Base-by-base conservation (phyloP, 2,888 invertebrate species). In the Syrphus vitripennis region DNA sequence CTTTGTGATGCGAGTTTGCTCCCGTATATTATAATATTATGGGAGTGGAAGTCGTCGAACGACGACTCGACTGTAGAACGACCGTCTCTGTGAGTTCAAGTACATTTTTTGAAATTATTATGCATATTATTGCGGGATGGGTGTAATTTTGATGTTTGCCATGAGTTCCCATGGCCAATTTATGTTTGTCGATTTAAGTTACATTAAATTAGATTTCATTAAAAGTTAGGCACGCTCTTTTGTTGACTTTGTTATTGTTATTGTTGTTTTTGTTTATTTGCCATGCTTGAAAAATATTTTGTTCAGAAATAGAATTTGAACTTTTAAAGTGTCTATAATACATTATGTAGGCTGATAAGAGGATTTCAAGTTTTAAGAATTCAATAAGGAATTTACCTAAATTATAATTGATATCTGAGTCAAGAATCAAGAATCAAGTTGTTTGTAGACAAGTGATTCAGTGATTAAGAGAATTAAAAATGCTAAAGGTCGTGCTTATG, bases 171-270 rank as follows among this genome's bases (percentile, higher is more conserved):
- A 45, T 45, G 42, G 45, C 45, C 63, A 65, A 65, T 65, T 65
- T 65, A 65, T 65, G 63, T 65, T 65, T 65, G n/a, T 65, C 63
- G 63, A 65, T 65, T 65, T 65, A 45, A 65, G 63, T 65, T 65
- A 65, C 42, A 65, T 65, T 45, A 45, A 65, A 65, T 65, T 45
- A 45, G 63, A 65, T 65, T 65, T 65, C 45, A 65, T 65, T 45
- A 45, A 45, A 65, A 65, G 63, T 65, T 65, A 29, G 45, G 29
- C 63, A 29, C 26, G 45, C 42, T 40, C 63, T 65, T 65, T 65
- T 65, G 63, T 65, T 65, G 45, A 45, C 63, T 65, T 45, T 37
- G 29, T 63, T 65, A 10, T 19, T 55, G 31, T 26, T 63, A 24
- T 29, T 63, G 26, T 45, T 63, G 12, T 57, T 19, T 6, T 12